These are phyloP conservation scores for Urocynchramus pylzowi DNA, from an alignment of 2,113 vertebrate species.

Conservation along the genomic window DNA sequence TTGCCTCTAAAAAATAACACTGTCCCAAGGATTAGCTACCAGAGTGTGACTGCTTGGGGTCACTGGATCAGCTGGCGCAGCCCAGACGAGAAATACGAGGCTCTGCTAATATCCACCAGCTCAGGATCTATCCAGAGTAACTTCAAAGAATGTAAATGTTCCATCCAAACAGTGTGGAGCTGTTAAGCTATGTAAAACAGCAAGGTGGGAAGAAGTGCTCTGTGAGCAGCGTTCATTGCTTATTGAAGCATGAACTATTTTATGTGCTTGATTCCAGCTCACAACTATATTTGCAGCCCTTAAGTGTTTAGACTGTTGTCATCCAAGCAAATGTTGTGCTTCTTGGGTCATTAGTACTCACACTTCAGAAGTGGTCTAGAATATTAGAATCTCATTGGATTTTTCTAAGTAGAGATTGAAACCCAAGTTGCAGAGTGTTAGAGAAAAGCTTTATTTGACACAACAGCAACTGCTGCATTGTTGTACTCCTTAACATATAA, in stretches of 20 bases:
- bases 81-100: background rate
- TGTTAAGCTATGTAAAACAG: background rate
- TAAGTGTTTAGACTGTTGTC: background rate
- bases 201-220: background rate
- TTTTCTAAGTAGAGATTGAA: background rate
- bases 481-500: background rate
- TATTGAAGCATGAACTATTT: background rate
- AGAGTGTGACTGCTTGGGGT: background rate
- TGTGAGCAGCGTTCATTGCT: background rate
- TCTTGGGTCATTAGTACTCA: background rate
- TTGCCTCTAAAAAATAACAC: background rate
- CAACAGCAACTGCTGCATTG: background rate
- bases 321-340: background rate
- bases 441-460: background rate
- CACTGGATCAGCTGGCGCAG: background rate
- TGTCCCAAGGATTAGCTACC: background rate
- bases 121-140: background rate
- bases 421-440: background rate
- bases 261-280: background rate
- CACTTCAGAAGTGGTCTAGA: background rate
- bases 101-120: background rate
- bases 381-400: background rate
- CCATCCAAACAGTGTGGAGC: background rate
- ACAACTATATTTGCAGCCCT: background rate
- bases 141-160: background rate